Evolutionary conservation across 2,797 vertebrate genomes (phyloP).

Genomic region (Dendrocincla fuliginosa): DNA sequence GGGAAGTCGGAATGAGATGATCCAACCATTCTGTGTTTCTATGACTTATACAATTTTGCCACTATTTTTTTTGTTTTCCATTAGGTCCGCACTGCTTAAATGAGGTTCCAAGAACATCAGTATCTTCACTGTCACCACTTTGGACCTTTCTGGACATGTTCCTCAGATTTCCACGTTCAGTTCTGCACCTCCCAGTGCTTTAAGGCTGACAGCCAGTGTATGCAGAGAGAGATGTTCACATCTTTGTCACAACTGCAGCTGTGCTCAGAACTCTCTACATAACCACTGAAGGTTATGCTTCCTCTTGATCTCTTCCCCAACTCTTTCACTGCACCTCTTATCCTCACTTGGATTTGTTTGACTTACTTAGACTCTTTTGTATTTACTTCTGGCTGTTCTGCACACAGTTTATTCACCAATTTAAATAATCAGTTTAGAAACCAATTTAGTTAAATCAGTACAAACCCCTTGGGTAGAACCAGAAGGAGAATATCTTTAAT

Average conservation of each 20-base stretch:
- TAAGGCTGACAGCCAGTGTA: not conserved
- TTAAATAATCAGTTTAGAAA: constrained; percentile 54
- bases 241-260: not conserved
- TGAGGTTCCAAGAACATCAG: not conserved
- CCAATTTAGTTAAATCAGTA: constrained; percentile 44
- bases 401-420: not conserved
- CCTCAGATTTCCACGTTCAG: not conserved
- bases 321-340: not conserved
- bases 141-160: not conserved
- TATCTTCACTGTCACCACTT: not conserved
- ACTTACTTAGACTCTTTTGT: not conserved
- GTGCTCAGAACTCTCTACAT: not conserved
- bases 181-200: not conserved
- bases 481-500: constrained; percentile 49
- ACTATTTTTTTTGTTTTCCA: not conserved
- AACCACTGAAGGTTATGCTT: not conserved
- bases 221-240: not conserved
- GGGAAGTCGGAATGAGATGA: not conserved
- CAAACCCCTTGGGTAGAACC: constrained; percentile 38
- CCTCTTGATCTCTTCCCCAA: not conserved
- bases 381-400: constrained; percentile 13
- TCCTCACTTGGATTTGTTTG: not conserved
- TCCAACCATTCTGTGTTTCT: not conserved
- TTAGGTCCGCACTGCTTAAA: not conserved
- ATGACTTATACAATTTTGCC: not conserved